Evolutionary conservation across 2,888 invertebrate genomes (phyloP).

Genomic region (Oscheius sp.): DNA sequence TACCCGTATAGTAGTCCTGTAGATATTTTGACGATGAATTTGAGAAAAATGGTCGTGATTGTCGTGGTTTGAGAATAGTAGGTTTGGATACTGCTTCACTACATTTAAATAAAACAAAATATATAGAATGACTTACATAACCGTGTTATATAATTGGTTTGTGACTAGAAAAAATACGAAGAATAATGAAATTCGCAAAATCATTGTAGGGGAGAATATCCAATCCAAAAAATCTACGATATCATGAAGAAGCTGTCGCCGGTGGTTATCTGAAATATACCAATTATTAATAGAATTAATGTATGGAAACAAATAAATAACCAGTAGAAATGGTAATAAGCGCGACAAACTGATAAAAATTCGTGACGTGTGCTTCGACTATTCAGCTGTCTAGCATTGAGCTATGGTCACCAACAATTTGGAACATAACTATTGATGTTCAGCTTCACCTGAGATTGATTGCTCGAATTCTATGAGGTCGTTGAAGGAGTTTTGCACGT

Average conservation of each 20-base stretch:
- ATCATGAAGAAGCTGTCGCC: background rate
- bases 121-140: conserved; percentile 8
- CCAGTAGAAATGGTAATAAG: background rate
- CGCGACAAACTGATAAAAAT: conserved; percentile 10
- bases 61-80: conserved; percentile 12
- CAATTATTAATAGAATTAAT: background rate
- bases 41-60: conserved; percentile 23
- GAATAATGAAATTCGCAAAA: conserved; percentile 5
- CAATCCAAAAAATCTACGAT: conserved; percentile 12
- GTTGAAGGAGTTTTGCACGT: background rate
- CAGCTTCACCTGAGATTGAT: no score
- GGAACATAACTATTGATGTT: no score
- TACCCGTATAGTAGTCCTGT: conserved; percentile 14
- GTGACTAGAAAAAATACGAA: background rate
- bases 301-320: no score
- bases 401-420: no score
- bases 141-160: background rate
- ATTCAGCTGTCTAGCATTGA: conserved; percentile 22
- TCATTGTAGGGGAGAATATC: conserved; percentile 15
- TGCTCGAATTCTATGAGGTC: no score
- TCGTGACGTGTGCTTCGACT: conserved; percentile 22
- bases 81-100: conserved; percentile 26
- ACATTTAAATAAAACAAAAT: background rate
- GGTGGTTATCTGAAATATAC: background rate
- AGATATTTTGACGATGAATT: conserved; percentile 27